A percentile compares a stretch with the other conserved stretches of the same genome.
Evolutionary conservation across 1,140 invertebrate genomes (phyloP).

Genomic region (Epicauta chinensis): DNA sequence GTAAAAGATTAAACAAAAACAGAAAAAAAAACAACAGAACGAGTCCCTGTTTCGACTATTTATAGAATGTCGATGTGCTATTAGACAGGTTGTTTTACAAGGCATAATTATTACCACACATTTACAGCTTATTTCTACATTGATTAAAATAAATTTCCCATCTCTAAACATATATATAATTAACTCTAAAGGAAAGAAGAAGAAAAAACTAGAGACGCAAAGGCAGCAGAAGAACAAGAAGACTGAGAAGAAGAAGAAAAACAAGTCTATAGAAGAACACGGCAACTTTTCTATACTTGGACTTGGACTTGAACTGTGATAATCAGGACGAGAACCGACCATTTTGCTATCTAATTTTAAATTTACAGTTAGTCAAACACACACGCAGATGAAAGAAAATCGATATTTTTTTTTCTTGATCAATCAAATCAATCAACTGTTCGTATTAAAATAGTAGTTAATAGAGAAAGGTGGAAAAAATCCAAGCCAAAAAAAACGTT

Average conservation of each 20-base stretch:
- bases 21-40: background rate
- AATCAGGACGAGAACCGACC: background rate
- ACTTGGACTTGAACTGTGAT: background rate
- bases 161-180: slow-evolving; percentile 7
- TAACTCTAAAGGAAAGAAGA: background rate
- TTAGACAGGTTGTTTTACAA: slow-evolving; percentile 2
- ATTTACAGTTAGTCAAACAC: too few relatives aligned
- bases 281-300: slow-evolving; percentile 1
- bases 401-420: too few relatives aligned
- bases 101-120: slow-evolving; percentile 10
- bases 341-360: slow-evolving; percentile 4
- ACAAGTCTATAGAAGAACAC: too few relatives aligned
- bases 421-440: too few relatives aligned
- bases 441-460: too few relatives aligned
- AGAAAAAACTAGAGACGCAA: background rate
- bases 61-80: slow-evolving; percentile 4
- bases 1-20: too few relatives aligned
- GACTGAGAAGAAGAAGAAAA: too few relatives aligned
- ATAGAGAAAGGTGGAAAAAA: too few relatives aligned
- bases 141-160: slow-evolving; percentile 12
- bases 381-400: too few relatives aligned
- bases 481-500: too few relatives aligned
- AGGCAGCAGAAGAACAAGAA: too few relatives aligned
- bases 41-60: slow-evolving; percentile 9
- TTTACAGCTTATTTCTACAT: slow-evolving; percentile 10